Evolutionary conservation across 2,888 invertebrate genomes (phyloP), one percentile per base, ranked within the genome.

Genomic region (Odontomyia ornata): DNA sequence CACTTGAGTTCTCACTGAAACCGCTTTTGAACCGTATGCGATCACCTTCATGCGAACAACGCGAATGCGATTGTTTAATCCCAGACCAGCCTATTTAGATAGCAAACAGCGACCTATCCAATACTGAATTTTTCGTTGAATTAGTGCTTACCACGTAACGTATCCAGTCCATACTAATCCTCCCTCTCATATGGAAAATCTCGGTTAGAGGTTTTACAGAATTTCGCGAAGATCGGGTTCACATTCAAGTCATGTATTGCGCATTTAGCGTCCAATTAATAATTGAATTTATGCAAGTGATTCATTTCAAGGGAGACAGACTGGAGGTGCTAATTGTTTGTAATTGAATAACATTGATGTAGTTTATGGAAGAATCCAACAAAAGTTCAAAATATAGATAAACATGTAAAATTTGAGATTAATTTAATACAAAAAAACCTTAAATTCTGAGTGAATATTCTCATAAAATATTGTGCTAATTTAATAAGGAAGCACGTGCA

Each of bases 41-140:
- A 60, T 36, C 73, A 57, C 73, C 60, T 73, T 73, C 36, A 57
- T 57, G 57, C 25, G 60, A 36, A 60, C 21, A 73, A 11, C 18
- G 11, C 60, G 73, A 57, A 73, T 73, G 73, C 60, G 43, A 60
- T 73, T 36, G 23, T 57, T 30, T 43, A 25, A 21, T 57, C 57
- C 15, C 30, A 36, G 43, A 43, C n/a, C 57, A 21, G 57, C 43
- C 57, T 73, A 73, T 73, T 73, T 73, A 73, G 73, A 73, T 73
- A 47, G 65, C 57, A n/a, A 5, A 36, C 36, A 36, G 36, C 36
- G 13, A 18, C 52, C 7, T 52, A 4, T 52, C 52, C 52, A 52
- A 52, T 52, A 52, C 52, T 52, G 57, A 60, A 60, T 23, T 5
- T 23, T 60, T 3, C 57, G 23, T 60, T 2, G 25, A 23, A 25